phyloP scores from a whole-genome alignment of 1,140 invertebrate genomes.

The Druon quercuslanigerum region DNA sequence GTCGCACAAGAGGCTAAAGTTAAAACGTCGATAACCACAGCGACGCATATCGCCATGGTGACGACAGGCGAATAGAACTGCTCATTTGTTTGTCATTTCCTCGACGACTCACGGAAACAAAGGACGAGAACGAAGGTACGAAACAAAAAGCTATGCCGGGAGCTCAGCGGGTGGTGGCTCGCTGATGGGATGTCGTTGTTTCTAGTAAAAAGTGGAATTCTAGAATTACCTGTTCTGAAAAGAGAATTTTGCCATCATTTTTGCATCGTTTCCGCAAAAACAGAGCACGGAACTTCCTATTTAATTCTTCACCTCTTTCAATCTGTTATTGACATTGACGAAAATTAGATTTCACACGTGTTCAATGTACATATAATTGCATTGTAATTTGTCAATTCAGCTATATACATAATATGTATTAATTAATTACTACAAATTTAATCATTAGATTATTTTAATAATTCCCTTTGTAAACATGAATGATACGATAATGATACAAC shows the following conservation, averaged over 20 bases:
- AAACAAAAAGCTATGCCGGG: conserved; percentile 59
- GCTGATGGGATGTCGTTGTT: conserved; percentile 57
- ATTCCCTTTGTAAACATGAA: too few relatives aligned
- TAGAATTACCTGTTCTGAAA: conserved; percentile 62
- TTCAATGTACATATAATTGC: background rate
- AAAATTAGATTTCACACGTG: background rate
- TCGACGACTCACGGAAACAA: conserved; percentile 61
- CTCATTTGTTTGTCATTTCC: conserved; percentile 70
- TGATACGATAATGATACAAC: too few relatives aligned
- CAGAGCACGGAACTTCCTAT: conserved; percentile 40
- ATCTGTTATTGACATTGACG: conserved; percentile 33
- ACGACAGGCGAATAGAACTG: conserved; percentile 52
- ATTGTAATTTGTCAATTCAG: too few relatives aligned
- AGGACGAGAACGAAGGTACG: conserved; percentile 48
- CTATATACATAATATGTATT: too few relatives aligned
- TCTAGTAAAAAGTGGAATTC: conserved; percentile 51
- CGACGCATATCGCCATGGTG: conserved; percentile 54
- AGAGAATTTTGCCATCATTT: conserved; percentile 52
- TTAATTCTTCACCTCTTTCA: conserved; percentile 38
- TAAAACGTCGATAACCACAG: conserved; percentile 43
- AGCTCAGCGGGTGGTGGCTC: conserved; percentile 31
- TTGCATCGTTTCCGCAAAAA: conserved; percentile 48
- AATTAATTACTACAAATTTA: too few relatives aligned
- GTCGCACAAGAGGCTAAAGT: background rate
- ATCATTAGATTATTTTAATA: too few relatives aligned